Percentiles rank a stretch among this genome's conserved stretches.
Conservation (phyloP, 2,888 invertebrate genomes). For the Halocaridina rubra region DNA sequence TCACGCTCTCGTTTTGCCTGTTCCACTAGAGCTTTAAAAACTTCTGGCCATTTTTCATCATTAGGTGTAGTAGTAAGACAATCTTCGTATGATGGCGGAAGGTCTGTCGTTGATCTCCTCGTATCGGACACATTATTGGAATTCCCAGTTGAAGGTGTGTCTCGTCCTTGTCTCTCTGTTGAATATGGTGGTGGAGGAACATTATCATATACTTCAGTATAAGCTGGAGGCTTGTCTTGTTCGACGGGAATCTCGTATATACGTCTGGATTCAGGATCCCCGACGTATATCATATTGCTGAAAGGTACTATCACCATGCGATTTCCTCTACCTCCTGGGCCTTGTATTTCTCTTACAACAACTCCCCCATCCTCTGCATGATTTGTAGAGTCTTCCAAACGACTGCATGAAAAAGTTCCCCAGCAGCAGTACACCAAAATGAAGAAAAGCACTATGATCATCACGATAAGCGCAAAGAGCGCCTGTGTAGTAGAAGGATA, state of each 20-base stretch:
- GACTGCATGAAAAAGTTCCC: slow-evolving; percentile 72
- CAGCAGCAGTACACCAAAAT: slow-evolving; percentile 74
- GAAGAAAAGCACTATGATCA: slow-evolving; percentile 73
- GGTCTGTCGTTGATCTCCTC: slow-evolving; percentile 6
- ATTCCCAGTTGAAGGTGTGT: not conserved
- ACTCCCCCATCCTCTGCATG: not conserved
- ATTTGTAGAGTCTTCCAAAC: slow-evolving; percentile 14
- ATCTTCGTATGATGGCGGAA: slow-evolving; percentile 41
- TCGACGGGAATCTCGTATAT: slow-evolving; percentile 44
- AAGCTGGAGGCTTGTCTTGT: slow-evolving; percentile 55
- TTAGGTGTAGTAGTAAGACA: not conserved
- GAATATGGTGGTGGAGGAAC: slow-evolving; percentile 44
- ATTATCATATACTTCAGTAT: slow-evolving; percentile 34
- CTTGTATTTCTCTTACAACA: not conserved
- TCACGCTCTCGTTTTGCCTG: not conserved
- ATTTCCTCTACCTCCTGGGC: not conserved
- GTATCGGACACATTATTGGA: not conserved
- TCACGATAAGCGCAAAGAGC: slow-evolving; percentile 72
- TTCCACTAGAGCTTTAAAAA: not conserved
- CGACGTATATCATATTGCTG: slow-evolving; percentile 52
- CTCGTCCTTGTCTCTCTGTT: not conserved
- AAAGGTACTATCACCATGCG: slow-evolving; percentile 50
- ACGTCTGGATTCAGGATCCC: slow-evolving; percentile 43
- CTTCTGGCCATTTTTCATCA: not conserved
- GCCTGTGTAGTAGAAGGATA: slow-evolving; percentile 68